A percentile compares a stretch with the other conserved stretches of the same genome.
phyloP scores from a whole-genome alignment of 2,888 invertebrate genomes.

The Epinotia brunnichana region DNA sequence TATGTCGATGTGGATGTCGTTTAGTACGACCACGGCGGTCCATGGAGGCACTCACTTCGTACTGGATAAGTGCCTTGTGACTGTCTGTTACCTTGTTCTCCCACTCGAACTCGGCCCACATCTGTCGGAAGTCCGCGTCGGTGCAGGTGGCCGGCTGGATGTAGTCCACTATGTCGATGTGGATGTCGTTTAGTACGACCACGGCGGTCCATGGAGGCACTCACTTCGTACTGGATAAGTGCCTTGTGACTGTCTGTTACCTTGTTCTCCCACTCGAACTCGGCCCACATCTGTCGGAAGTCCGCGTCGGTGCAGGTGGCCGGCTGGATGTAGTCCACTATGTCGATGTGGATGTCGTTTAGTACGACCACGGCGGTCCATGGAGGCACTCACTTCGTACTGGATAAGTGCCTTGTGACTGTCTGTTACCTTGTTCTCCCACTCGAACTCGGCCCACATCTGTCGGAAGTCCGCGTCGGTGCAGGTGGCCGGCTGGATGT shows the following conservation, averaged over 20 bases:
- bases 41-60: slow-evolving; percentile 85
- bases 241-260: slow-evolving; percentile 60
- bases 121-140: slow-evolving; percentile 98
- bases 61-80: too few species aligned
- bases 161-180: slow-evolving; percentile 99
- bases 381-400: too few species aligned
- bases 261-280: slow-evolving; percentile 99
- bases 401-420: background rate
- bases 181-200: slow-evolving; percentile 99
- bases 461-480: slow-evolving; percentile 98
- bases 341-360: slow-evolving; percentile 99
- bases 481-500: slow-evolving; percentile 97
- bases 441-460: slow-evolving; percentile 99
- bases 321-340: slow-evolving; percentile 99
- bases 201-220: slow-evolving; percentile 94
- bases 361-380: slow-evolving; percentile 91
- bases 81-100: too few species aligned
- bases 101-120: slow-evolving; percentile 85
- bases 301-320: slow-evolving; percentile 97
- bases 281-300: slow-evolving; percentile 99
- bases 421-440: slow-evolving; percentile 96
- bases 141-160: slow-evolving; percentile 97
- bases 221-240: too few species aligned
- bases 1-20: slow-evolving; percentile 99
- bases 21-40: slow-evolving; percentile 98